These are phyloP conservation scores for Ceramica pisi DNA, from an alignment of 2,888 invertebrate species.

Conservation along the genomic window DNA sequence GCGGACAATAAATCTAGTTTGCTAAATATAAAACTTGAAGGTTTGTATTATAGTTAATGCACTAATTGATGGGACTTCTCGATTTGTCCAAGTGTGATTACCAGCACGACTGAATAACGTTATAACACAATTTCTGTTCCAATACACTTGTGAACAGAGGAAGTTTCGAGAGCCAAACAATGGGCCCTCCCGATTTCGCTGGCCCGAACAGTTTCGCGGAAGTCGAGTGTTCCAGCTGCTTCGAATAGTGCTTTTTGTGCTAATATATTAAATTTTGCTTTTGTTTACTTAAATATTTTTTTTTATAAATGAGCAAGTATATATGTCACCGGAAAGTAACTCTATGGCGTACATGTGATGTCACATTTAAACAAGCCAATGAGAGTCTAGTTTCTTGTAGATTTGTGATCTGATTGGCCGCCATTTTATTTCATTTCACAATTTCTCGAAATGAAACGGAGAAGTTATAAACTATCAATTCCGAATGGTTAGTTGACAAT, in stretches of 20 bases:
- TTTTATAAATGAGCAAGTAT: neutral
- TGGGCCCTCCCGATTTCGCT: slow-evolving; percentile 37
- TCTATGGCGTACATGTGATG: too few relatives aligned
- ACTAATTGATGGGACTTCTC: neutral
- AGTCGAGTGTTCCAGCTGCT: slow-evolving; percentile 47
- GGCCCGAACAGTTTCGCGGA: slow-evolving; percentile 39
- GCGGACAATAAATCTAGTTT: neutral
- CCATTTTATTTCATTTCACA: too few relatives aligned
- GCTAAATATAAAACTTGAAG: neutral
- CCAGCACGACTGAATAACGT: slow-evolving; percentile 9
- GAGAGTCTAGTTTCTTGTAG: too few relatives aligned
- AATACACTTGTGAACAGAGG: slow-evolving; percentile 34
- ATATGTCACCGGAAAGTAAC: too few relatives aligned
- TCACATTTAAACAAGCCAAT: too few relatives aligned
- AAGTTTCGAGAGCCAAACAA: slow-evolving; percentile 54
- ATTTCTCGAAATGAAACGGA: too few relatives aligned
- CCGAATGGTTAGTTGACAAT: too few relatives aligned
- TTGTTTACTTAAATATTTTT: slow-evolving; percentile 8
- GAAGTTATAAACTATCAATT: too few relatives aligned
- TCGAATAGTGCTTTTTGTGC: slow-evolving; percentile 4
- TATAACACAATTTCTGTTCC: slow-evolving; percentile 26
- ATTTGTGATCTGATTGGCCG: too few relatives aligned
- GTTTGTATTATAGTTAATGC: neutral
- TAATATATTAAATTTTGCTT: slow-evolving; percentile 10
- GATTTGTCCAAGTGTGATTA: neutral